Evolutionary conservation across 2,797 vertebrate species (phyloP).

Genomic region (Anguilla marmorata): DNA sequence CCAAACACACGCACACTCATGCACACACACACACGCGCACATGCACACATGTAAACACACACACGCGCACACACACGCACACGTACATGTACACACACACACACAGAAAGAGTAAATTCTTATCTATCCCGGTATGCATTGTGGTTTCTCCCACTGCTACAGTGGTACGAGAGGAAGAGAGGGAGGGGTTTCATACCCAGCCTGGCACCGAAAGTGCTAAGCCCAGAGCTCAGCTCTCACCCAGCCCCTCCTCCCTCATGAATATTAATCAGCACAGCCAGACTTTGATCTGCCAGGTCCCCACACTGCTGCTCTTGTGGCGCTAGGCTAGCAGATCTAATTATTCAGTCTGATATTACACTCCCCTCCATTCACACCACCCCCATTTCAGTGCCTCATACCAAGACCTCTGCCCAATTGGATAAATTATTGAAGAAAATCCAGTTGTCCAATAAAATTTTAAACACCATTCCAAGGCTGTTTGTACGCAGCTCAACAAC

Average conservation of each 20-base stretch:
- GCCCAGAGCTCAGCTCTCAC: constrained; percentile 60
- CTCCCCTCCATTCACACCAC: constrained; percentile 55
- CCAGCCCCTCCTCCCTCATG: constrained; percentile 77
- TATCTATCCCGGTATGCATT: constrained; percentile 1
- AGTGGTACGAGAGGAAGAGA: neutral
- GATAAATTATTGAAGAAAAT: constrained; percentile 53
- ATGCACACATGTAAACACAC: too few species aligned
- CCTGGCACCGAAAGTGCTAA: constrained; percentile 43
- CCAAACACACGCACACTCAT: too few species aligned
- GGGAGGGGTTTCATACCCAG: neutral
- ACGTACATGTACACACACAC: too few species aligned
- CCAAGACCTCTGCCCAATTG: constrained; percentile 47
- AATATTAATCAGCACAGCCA: constrained; percentile 87
- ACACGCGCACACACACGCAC: too few species aligned
- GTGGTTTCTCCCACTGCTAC: neutral
- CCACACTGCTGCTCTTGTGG: constrained; percentile 86
- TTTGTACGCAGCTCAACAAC: too few species aligned
- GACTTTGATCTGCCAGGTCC: constrained; percentile 95
- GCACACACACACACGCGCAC: too few species aligned
- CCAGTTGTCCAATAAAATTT: constrained; percentile 52
- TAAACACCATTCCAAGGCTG: too few species aligned
- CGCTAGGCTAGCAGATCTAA: constrained; percentile 87
- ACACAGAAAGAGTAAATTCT: neutral
- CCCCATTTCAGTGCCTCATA: constrained; percentile 47
- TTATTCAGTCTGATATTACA: constrained; percentile 97